Evolutionary conservation across 2,113 vertebrate species (phyloP).

Genomic region (Stercorarius parasiticus): DNA sequence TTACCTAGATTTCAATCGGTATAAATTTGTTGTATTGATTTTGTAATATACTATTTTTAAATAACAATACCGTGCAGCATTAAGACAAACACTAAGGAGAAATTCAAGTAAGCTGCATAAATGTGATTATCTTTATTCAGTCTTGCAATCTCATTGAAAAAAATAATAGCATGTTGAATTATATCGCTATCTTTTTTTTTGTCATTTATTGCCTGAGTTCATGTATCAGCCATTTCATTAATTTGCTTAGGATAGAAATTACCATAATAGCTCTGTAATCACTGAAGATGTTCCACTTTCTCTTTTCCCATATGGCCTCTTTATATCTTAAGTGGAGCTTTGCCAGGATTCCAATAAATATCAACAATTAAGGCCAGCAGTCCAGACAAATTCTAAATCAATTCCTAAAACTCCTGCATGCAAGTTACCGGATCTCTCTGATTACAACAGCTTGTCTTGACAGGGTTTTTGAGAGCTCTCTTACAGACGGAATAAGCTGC

Average conservation of each 20-base stretch:
- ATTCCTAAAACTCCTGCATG: not conserved
- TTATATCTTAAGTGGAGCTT: not conserved
- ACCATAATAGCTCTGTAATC: not conserved
- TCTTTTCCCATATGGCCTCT: not conserved
- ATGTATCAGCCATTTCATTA: conserved; percentile 15
- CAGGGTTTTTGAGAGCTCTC: not conserved
- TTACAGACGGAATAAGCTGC: not conserved
- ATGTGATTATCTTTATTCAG: not conserved
- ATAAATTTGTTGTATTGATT: not conserved
- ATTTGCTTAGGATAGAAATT: conserved; percentile 23
- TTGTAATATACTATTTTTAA: not conserved
- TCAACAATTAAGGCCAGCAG: not conserved
- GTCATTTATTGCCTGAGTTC: not conserved
- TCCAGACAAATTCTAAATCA: not conserved
- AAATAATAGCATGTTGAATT: not conserved
- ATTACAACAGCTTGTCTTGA: not conserved
- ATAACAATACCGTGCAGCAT: not conserved
- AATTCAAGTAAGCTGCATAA: not conserved
- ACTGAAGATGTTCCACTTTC: not conserved
- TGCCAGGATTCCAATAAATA: conserved; percentile 20
- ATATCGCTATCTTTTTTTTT: not conserved
- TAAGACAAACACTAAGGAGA: not conserved
- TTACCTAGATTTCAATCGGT: not conserved
- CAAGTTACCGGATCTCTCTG: not conserved
- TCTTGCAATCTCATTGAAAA: not conserved